These are phyloP conservation scores for Gasterosteus nipponicus DNA, from an alignment of 2,113 vertebrate species.

Conservation along the genomic window DNA sequence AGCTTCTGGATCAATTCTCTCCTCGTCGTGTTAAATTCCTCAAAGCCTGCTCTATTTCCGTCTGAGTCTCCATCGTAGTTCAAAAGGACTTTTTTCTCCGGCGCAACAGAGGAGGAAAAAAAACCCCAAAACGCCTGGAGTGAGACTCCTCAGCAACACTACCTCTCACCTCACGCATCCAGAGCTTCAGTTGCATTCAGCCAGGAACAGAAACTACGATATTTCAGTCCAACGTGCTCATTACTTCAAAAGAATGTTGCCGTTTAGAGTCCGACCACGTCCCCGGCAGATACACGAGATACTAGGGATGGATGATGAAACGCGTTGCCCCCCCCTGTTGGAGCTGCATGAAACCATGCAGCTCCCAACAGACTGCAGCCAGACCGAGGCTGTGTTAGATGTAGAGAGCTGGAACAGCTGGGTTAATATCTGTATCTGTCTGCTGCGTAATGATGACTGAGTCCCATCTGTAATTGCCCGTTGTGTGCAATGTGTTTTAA, in stretches of 20 bases:
- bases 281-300: not conserved
- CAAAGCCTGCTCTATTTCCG: slow-evolving; percentile 17
- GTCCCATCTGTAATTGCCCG: not conserved
- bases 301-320: not conserved
- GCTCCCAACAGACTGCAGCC: too few species aligned
- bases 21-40: slow-evolving; percentile 29
- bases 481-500: not conserved
- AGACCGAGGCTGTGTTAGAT: too few species aligned
- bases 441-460: not conserved
- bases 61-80: slow-evolving; percentile 34
- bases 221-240: not conserved
- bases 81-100: slow-evolving; percentile 24
- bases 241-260: not conserved
- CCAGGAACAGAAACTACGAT: not conserved
- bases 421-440: not conserved
- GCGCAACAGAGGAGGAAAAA: slow-evolving; percentile 9
- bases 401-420: too few species aligned
- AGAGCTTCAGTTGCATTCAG: not conserved
- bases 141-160: not conserved
- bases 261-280: not conserved
- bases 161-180: not conserved
- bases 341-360: too few species aligned
- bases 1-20: slow-evolving; percentile 4
- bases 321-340: not conserved
- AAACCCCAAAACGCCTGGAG: not conserved